Base-by-base conservation (phyloP, 1,140 invertebrate genomes). In the Saxidomus purpurata region DNA sequence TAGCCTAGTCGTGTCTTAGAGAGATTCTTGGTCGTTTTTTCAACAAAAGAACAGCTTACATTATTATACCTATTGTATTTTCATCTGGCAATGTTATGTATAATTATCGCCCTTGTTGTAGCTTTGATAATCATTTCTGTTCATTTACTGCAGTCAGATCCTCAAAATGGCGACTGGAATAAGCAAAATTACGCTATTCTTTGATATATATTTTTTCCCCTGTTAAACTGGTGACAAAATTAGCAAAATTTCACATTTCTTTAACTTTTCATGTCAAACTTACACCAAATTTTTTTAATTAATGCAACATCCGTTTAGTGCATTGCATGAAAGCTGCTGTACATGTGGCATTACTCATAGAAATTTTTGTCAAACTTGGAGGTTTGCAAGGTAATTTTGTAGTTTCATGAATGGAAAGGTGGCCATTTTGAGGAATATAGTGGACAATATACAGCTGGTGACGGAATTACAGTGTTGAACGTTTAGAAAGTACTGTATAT, bases 1-100 rank as follows among this genome's bases (percentile, higher is more conserved):
- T 85, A 85, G 83, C 38, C 34, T 85, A 85, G 83, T 55, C 47
- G 63, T 74, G 83, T 85, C 83, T 76, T 85, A 85, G 83, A 85
- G 3, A 52, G 28, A 79, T 52, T 71, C 67, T 71, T 79, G 81
- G 63, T 69, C 63, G 55, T 83, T 59, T 69, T 69, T 69, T 59
- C 52, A 31, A 83, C n/a, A 52, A 69, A 69, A 69, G 61, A 83
- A 69, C 59, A 67, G 81, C 81, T 83, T 83, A 83, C 17, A 69
- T 83, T 83, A 83, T 69, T 67, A 49, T 67, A 67, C 81, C 36
- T 67, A 67, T 83, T 17, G 52, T 52, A 49, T 49, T 67, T 83
- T 49, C 61, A 67, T 83, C 81, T 83, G 81, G 63, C 61, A 83
- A 25, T 82, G 61, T 67, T 25, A 67, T 82, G 80, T 82, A 82